Evolutionary conservation across 2,113 vertebrate genomes (phyloP).

Genomic region (Cathartes aura): DNA sequence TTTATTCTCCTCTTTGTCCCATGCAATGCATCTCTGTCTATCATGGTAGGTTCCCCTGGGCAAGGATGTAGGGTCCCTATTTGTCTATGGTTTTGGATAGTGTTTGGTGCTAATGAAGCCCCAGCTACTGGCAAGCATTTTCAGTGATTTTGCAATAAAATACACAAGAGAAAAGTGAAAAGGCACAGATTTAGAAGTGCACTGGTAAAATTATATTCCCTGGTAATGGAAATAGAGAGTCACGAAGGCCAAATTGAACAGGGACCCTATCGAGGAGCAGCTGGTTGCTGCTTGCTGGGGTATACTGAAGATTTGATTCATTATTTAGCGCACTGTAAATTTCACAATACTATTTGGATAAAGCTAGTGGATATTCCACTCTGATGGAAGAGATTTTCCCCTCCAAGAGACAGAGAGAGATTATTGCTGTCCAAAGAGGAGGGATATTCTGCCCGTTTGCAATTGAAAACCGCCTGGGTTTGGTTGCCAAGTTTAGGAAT

Average conservation of each 20-base stretch:
- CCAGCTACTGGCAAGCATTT: neutral
- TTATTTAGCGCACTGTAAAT: constrained; percentile 16
- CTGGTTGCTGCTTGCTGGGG: neutral
- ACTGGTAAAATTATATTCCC: neutral
- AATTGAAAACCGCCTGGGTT: neutral
- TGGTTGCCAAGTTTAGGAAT: constrained; percentile 58
- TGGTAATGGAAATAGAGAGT: neutral
- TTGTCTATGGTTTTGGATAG: neutral
- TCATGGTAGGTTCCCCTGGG: neutral
- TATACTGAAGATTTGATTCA: neutral
- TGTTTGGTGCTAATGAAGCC: neutral
- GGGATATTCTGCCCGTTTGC: constrained; percentile 6
- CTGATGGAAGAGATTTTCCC: constrained; percentile 8
- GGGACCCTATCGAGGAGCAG: neutral
- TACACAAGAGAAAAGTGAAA: neutral
- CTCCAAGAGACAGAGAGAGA: neutral
- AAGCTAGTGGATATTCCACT: constrained; percentile 8
- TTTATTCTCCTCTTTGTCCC: neutral
- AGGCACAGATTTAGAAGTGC: neutral
- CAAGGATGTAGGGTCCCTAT: neutral
- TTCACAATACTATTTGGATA: neutral
- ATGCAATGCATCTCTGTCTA: neutral
- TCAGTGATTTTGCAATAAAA: neutral
- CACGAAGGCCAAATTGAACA: neutral
- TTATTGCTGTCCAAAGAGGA: constrained; percentile 32